Evolutionary conservation across 2,888 invertebrate genomes (phyloP).

Genomic region (Plebejus melissa): DNA sequence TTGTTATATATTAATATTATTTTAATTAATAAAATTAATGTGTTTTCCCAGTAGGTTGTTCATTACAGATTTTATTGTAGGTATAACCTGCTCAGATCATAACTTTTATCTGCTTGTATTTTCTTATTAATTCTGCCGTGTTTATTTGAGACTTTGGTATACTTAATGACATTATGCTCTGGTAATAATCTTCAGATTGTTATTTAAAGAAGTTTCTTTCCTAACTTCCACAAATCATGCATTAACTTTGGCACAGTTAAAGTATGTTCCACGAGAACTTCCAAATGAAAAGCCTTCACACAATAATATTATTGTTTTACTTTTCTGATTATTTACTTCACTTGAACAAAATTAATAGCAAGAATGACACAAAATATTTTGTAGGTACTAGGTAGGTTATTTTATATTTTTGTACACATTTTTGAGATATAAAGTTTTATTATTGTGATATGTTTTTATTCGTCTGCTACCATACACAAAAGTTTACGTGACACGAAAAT

Average conservation of each 20-base stretch:
- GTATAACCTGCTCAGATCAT: not conserved
- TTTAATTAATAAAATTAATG: not conserved
- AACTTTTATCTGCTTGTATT: not conserved
- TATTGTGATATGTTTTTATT: conserved; percentile 7
- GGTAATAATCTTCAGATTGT: too few species aligned
- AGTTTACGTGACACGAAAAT: not conserved
- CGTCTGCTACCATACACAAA: not conserved
- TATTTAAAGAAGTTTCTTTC: not conserved
- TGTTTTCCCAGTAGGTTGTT: not conserved
- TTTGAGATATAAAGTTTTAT: not conserved
- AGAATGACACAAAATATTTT: not conserved
- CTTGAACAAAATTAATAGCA: not conserved
- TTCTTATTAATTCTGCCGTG: not conserved
- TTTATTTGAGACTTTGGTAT: too few species aligned
- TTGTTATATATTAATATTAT: not conserved
- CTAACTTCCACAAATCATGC: not conserved
- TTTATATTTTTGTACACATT: conserved; percentile 1
- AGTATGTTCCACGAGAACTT: not conserved
- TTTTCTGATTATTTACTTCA: not conserved
- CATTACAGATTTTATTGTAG: not conserved
- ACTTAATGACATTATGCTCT: too few species aligned
- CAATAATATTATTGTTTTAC: not conserved
- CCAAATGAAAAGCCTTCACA: not conserved
- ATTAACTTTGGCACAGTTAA: not conserved
- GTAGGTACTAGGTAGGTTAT: not conserved